Base-by-base conservation (phyloP, 2,797 vertebrate species). In the Siniperca scherzeri region DNA sequence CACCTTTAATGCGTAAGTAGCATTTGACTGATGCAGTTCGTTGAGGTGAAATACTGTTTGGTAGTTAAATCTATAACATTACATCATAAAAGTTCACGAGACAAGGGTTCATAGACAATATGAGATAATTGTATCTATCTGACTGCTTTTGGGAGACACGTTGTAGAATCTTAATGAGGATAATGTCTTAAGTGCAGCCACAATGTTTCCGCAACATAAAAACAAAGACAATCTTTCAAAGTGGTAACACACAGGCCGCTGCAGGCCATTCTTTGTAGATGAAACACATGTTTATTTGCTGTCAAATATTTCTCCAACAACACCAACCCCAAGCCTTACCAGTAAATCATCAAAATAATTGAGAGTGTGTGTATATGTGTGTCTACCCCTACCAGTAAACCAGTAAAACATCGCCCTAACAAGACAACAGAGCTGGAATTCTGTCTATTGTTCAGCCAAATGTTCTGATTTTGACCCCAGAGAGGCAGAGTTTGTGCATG, bases 311-410 rank as follows among this genome's bases (percentile, higher is more conserved):
- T 84, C 68, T 74, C 74, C 70, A 62, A 71, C 70, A 83, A 77
- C 86, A 87, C 30, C 73, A 42, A 81, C 71, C 81, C 76, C 44
- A 16, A 77, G 85, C 52, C 67, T 60, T 87, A 90, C 86, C 85
- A 88, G 92, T 86, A 93, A 93, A 92, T 91, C 89, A 89, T 93
- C 84, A 83, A 69, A 84, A 85, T 88, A 81, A 89, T 67, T 83
- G 46, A 68, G 17, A 59, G 73, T 75, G 74, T 81, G 61, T 70
- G 33, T 69, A 53, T 71, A 21, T 86, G 83, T 70, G 46, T 79
- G 25, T 78, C 68, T 27, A 40, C 6, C 25, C 27, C 69, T 72
- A 86, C 81, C 88, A 90, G 85, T 70, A 85, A 85, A 89, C 64
- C 72, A 87, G 78, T 82, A 64, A 84, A 85, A 88, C 78, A 67